Evolutionary conservation across 2,888 invertebrate species (phyloP), one percentile per base, ranked within the genome.

Genomic region (Drosophila histrio): DNA sequence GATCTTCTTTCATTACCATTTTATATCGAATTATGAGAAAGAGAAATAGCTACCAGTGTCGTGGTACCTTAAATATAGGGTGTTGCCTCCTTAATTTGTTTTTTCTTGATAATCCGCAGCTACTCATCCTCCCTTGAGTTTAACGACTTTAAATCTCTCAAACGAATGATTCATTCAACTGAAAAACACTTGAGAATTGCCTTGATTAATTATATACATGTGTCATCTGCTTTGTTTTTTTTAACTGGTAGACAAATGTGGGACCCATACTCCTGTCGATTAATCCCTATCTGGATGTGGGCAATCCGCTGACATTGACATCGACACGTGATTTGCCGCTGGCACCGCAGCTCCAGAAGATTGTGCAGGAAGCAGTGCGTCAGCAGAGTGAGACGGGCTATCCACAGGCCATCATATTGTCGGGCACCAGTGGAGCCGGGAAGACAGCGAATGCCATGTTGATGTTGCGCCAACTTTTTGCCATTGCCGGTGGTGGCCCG

Each of bases 361-460:
- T 98, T 57, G 97, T 98, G 58, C 96, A 96, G 92, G 97, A 97
- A 93, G 97, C 97, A 46, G 97, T 98, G 79, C 94, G 97, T 72
- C 97, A 97, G 92, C 97, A 98, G 92, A 96, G 96, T 59, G 98
- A 98, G 93, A 97, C 97, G 75, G 98, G 98, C 80, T 98, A 97
- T 92, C 98, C 98, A 60, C 98, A 98, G 92, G 97, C 98, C 80
- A 96, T 98, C 89, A 97, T 98, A 77, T 94, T 98, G 59, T 98
- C 96, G 73, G 97, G 97, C 94, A 92, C 96, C 58, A 97, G 97
- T 78, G 98, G 98, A 19, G 97, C 97, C 19, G 98, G 98, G 22
- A 98, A 98, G 93, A 98, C 98, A 59, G 96, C 97, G 91, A 96
- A 97, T 68, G 97, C 97, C 17, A 97, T 97, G 97, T 93, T 97